phyloP scores from a whole-genome alignment of 2,113 vertebrate genomes.

The Halichoerus grypus region DNA sequence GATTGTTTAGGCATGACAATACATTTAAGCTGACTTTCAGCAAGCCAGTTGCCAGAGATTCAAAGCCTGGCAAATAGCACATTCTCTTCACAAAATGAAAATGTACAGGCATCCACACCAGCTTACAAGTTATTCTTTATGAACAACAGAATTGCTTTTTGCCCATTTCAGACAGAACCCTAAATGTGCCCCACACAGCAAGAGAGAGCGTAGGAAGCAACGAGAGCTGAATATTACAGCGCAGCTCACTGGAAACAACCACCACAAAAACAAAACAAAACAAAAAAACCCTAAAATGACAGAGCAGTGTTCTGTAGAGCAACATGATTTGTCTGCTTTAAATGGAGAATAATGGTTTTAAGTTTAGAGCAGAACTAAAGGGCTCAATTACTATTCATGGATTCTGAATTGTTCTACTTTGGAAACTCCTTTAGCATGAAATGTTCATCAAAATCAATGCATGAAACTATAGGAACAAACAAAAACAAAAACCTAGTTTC shows the following conservation, averaged over 20 bases:
- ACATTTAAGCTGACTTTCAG: constrained; percentile 77
- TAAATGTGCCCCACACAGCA: constrained; percentile 87
- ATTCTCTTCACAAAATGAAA: constrained; percentile 85
- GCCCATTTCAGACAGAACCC: constrained; percentile 86
- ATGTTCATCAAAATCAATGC: constrained; percentile 88
- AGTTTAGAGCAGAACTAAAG: constrained; percentile 88
- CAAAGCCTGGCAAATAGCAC: constrained; percentile 82
- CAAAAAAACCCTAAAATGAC: constrained; percentile 82
- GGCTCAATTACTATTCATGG: constrained; percentile 90
- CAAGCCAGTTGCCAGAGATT: constrained; percentile 80
- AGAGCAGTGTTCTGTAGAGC: constrained; percentile 85
- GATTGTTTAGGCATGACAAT: constrained; percentile 75
- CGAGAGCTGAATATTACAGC: constrained; percentile 87
- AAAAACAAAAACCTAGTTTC: constrained; percentile 48
- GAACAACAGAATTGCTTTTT: constrained; percentile 88
- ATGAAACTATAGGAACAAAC: constrained; percentile 77
- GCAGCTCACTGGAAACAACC: constrained; percentile 82
- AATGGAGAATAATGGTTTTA: constrained; percentile 91
- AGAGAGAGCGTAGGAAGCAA: constrained; percentile 83
- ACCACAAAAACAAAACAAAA: constrained; percentile 59
- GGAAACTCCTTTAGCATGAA: constrained; percentile 89
- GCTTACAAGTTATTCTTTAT: constrained; percentile 86
- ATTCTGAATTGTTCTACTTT: constrained; percentile 88
- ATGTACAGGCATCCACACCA: constrained; percentile 73
- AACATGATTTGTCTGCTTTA: constrained; percentile 89